Percentiles rank a stretch among this genome's conserved stretches.
These are phyloP conservation scores for Antennarius striatus DNA, from an alignment of 2,113 vertebrate species.

Conservation along the genomic window DNA sequence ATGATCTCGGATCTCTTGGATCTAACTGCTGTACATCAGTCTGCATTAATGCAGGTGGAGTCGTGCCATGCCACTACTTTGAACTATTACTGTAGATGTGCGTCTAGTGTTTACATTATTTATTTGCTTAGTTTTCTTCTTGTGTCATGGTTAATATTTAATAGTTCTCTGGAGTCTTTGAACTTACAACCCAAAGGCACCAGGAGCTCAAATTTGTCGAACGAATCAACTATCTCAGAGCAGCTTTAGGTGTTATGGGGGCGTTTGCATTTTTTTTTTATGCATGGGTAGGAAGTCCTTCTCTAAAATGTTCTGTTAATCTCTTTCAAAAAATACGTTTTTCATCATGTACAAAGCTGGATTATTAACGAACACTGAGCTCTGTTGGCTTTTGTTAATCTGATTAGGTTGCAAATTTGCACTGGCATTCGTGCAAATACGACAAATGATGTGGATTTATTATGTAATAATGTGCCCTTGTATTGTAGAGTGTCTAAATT, in stretches of 20 bases:
- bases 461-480: neutral
- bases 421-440: too few species aligned
- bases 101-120: slow-evolving; percentile 55
- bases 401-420: too few species aligned
- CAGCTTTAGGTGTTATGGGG: neutral
- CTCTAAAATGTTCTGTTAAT: neutral
- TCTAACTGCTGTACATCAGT: slow-evolving; percentile 15
- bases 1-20: neutral
- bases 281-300: neutral
- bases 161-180: slow-evolving; percentile 29
- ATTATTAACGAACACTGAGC: too few species aligned
- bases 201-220: slow-evolving; percentile 13
- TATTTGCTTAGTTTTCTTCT: slow-evolving; percentile 43
- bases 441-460: neutral
- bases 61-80: neutral
- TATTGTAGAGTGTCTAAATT: neutral
- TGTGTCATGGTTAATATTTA: slow-evolving; percentile 55
- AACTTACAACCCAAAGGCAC: slow-evolving; percentile 43
- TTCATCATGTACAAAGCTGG: too few species aligned
- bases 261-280: neutral
- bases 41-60: neutral
- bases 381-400: too few species aligned
- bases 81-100: slow-evolving; percentile 11
- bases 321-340: too few species aligned
- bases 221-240: neutral